Conservation (phyloP, 2,113 vertebrate genomes). For the Thermophis baileyi region DNA sequence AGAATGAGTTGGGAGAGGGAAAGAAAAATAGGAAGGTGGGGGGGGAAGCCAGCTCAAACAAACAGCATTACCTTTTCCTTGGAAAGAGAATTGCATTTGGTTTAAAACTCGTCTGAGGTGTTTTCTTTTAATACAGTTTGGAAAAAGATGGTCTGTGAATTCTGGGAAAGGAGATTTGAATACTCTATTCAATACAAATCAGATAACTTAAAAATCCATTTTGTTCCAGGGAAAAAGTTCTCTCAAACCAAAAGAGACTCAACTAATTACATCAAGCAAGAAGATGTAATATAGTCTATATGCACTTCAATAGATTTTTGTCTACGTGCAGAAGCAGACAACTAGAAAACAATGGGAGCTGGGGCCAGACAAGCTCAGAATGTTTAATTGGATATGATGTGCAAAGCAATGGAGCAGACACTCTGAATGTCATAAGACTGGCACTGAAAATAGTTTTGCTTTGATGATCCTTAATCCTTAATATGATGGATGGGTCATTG, state of each 20-base stretch:
- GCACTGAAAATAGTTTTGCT: background rate
- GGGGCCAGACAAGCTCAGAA: slow-evolving; percentile 28
- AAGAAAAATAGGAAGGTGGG: background rate
- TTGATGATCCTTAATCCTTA: background rate
- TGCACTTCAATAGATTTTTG: slow-evolving; percentile 56
- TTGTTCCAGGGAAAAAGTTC: slow-evolving; percentile 61
- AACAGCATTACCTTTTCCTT: slow-evolving; percentile 33
- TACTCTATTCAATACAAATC: slow-evolving; percentile 68
- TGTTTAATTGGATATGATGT: background rate
- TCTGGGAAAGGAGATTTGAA: slow-evolving; percentile 60
- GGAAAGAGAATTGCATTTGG: slow-evolving; percentile 45
- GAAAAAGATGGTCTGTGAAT: slow-evolving; percentile 60
- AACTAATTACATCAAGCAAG: slow-evolving; percentile 64
- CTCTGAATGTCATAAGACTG: background rate
- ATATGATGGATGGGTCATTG: background rate
- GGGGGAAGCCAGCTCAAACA: slow-evolving; percentile 28
- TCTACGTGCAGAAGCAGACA: slow-evolving; percentile 44
- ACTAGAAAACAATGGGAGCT: slow-evolving; percentile 42
- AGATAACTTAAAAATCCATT: slow-evolving; percentile 70
- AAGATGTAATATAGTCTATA: slow-evolving; percentile 51
- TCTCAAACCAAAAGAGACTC: slow-evolving; percentile 59
- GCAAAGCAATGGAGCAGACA: background rate
- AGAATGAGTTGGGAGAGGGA: background rate
- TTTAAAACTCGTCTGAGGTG: slow-evolving; percentile 55
- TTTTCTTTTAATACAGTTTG: slow-evolving; percentile 57